A percentile compares a stretch with the other conserved stretches of the same genome.
Conservation (phyloP, 2,797 vertebrate genomes). For the Periparus ater region DNA sequence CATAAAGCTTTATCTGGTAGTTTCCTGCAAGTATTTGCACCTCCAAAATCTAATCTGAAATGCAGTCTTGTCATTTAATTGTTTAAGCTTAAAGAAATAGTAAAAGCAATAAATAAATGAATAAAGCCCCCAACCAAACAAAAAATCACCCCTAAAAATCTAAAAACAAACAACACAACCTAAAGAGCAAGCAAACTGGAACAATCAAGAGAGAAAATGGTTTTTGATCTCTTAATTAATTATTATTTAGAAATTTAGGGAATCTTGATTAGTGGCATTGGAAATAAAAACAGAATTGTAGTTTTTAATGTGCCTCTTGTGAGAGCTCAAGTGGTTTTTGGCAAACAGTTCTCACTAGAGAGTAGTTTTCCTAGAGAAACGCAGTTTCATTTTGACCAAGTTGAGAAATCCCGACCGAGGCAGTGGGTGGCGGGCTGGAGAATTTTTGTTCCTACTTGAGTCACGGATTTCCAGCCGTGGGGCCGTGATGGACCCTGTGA, state of each 20-base stretch:
- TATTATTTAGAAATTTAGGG: not conserved
- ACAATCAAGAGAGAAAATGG: not conserved
- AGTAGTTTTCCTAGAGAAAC: not conserved
- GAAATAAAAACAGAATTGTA: not conserved
- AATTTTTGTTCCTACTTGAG: not conserved
- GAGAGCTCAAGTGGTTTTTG: not conserved
- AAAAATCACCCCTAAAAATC: not conserved
- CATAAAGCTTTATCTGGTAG: not conserved
- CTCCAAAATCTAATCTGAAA: not conserved
- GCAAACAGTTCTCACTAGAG: not conserved
- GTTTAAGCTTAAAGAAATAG: not conserved
- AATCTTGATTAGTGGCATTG: not conserved
- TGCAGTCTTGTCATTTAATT: not conserved
- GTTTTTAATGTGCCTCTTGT: not conserved
- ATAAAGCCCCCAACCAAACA: rapidly evolving
- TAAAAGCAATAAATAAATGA: not conserved
- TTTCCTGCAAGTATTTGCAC: not conserved
- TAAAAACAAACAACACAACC: not conserved
- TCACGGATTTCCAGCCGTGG: not conserved
- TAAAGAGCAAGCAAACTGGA: not conserved
- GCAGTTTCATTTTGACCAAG: not conserved
- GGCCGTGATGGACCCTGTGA: rapidly evolving
- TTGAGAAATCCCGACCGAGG: not conserved
- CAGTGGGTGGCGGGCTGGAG: not conserved
- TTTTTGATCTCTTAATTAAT: not conserved